These are phyloP conservation scores for Terrapene triunguis DNA, from an alignment of 2,113 vertebrate genomes.

Conservation along the genomic window DNA sequence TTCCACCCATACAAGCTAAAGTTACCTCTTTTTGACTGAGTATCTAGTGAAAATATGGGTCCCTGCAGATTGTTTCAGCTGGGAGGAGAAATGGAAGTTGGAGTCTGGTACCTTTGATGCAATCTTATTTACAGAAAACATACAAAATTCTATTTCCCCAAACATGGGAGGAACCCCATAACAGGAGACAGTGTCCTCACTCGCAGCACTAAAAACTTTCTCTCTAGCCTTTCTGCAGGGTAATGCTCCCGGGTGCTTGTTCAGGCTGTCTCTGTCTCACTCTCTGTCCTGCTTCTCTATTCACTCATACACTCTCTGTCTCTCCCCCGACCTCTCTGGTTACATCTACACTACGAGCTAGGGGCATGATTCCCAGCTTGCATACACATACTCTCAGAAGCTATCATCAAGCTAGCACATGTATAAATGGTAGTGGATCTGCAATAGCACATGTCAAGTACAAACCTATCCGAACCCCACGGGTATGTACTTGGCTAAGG, in stretches of 20 bases:
- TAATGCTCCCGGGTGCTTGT: neutral
- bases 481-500: neutral
- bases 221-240: neutral
- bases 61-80: neutral
- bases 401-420: neutral
- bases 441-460: neutral
- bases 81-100: neutral
- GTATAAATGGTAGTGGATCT: neutral
- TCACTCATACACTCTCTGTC: neutral
- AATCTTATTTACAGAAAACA: neutral
- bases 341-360: neutral
- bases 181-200: neutral
- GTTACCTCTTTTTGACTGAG: neutral
- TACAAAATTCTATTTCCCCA: neutral
- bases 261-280: neutral
- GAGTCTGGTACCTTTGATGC: neutral
- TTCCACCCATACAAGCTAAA: neutral
- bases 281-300: neutral
- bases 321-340: too few relatives aligned
- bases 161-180: neutral
- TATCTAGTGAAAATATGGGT: neutral
- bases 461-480: neutral
- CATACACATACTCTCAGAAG: neutral
- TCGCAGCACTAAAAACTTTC: neutral
- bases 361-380: neutral